A percentile compares a stretch with the other conserved stretches of the same genome.
These are phyloP conservation scores for Drosophila kurseongensis DNA, from an alignment of 1,140 invertebrate genomes.

Conservation along the genomic window DNA sequence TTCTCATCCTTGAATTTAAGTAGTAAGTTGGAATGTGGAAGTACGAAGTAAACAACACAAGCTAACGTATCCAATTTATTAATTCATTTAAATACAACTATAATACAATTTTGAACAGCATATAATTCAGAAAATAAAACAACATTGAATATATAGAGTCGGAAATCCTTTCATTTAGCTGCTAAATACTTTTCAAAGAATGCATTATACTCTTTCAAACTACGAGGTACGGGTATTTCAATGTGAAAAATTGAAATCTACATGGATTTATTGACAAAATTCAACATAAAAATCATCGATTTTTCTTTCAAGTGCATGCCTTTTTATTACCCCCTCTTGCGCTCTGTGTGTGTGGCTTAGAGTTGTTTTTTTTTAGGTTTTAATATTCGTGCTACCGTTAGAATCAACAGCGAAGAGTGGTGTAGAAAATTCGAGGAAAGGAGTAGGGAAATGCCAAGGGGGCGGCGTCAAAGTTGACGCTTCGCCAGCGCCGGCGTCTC, in stretches of 20 bases:
- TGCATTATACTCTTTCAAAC: too few relatives aligned
- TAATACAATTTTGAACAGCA: too few relatives aligned
- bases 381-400: constrained; percentile 72
- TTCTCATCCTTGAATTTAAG: too few relatives aligned
- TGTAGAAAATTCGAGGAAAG: constrained; percentile 19
- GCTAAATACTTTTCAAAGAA: too few relatives aligned
- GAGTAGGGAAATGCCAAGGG: constrained; percentile 37
- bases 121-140: not conserved
- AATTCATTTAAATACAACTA: too few relatives aligned
- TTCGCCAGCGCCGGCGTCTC: constrained; percentile 54
- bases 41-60: too few relatives aligned
- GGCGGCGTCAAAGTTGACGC: constrained; percentile 46
- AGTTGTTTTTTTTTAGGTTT: constrained; percentile 29
- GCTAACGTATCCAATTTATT: too few relatives aligned
- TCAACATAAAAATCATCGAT: not conserved
- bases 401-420: constrained; percentile 33
- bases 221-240: too few relatives aligned
- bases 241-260: too few relatives aligned
- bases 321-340: not conserved
- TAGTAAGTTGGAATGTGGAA: too few relatives aligned
- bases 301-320: not conserved
- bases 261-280: too few relatives aligned
- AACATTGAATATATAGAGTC: not conserved
- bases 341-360: constrained; percentile 28
- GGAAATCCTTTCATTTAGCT: too few relatives aligned